Conservation (phyloP, 2,888 invertebrate genomes). For the Ferrisia virgata region DNA sequence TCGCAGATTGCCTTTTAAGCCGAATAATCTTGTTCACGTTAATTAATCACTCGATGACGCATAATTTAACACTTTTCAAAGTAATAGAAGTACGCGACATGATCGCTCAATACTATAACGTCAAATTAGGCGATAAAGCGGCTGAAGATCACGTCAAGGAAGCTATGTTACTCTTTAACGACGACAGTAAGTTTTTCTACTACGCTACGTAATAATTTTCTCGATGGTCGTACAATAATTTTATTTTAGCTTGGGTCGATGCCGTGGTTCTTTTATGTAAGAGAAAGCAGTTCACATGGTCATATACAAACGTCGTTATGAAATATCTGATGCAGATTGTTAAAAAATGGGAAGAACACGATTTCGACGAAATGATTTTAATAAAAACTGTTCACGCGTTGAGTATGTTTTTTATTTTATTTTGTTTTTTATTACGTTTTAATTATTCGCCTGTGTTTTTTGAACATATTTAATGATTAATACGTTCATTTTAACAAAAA, state of each 20-base stretch:
- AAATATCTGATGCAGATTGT: constrained; percentile 22
- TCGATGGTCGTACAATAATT: neutral
- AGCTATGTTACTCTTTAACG: constrained; percentile 4
- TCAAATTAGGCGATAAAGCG: constrained; percentile 30
- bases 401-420: neutral
- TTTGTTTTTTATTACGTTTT: neutral
- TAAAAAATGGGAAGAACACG: neutral
- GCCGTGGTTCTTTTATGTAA: constrained; percentile 29
- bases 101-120: neutral
- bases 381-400: neutral
- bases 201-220: neutral
- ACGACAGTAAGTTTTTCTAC: neutral
- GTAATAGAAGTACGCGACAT: constrained; percentile 2
- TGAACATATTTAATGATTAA: no score
- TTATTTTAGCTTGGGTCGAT: constrained; percentile 23
- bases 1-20: neutral
- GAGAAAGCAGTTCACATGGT: constrained; percentile 18
- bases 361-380: neutral
- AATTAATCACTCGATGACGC: constrained; percentile 17
- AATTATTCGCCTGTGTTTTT: neutral
- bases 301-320: constrained; percentile 33
- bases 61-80: neutral
- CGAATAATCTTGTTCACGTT: constrained; percentile 22
- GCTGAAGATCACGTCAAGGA: constrained; percentile 34
- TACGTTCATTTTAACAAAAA: no score